phyloP scores from a whole-genome alignment of 2,797 vertebrate species.

The Rhabdophis nuchalis region DNA sequence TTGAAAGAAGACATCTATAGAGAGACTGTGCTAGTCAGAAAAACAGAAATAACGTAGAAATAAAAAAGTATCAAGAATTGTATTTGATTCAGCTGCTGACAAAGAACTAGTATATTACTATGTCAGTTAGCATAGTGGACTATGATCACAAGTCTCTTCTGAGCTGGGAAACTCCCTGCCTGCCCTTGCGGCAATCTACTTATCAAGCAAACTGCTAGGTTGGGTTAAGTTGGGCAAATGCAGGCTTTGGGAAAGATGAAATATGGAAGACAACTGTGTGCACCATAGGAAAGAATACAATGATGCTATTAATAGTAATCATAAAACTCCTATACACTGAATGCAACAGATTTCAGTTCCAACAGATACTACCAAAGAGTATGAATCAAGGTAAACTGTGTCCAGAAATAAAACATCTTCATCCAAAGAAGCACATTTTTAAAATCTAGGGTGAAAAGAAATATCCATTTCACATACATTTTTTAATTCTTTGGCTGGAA shows the following conservation, averaged over 20 bases:
- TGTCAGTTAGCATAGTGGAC: neutral
- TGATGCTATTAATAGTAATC: neutral
- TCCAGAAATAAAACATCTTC: neutral
- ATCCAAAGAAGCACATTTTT: neutral
- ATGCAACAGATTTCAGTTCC: neutral
- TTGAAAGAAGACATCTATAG: neutral
- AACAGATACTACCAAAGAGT: neutral
- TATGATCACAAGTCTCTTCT: neutral
- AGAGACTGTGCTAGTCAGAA: neutral
- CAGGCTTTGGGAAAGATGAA: neutral
- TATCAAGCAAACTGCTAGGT: neutral
- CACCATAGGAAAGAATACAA: neutral
- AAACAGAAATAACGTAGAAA: neutral
- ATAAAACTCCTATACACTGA: neutral
- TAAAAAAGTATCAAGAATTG: neutral
- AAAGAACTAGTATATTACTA: neutral
- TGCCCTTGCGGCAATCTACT: neutral
- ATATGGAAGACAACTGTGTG: neutral
- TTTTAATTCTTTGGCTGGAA: neutral
- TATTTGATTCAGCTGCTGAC: neutral
- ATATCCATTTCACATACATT: neutral
- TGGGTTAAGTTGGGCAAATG: neutral
- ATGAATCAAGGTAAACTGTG: neutral
- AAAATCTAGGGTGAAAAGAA: neutral
- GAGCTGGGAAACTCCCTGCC: neutral